Conservation (phyloP, 2,797 vertebrate genomes). For the Coendou prehensilis region DNA sequence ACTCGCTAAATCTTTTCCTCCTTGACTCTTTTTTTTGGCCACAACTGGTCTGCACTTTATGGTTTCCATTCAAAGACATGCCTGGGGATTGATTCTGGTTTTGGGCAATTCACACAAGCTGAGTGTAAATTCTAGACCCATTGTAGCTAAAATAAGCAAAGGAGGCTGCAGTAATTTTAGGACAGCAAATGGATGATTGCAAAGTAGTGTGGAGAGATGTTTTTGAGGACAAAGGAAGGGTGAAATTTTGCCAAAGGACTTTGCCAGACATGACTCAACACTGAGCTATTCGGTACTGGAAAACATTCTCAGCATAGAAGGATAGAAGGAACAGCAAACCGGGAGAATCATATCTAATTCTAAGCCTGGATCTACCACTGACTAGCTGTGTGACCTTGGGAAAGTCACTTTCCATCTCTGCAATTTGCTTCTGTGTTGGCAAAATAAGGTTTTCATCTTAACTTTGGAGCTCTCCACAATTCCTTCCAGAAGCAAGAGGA, state of each 20-base stretch:
- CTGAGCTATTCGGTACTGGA: neutral
- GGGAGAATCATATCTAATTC: neutral
- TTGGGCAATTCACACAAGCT: conserved; percentile 27
- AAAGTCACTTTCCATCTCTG: neutral
- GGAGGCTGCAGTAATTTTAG: conserved; percentile 67
- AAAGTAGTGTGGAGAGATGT: conserved; percentile 40
- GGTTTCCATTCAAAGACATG: conserved; percentile 21
- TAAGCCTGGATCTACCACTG: neutral
- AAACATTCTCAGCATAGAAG: neutral
- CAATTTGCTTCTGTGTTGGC: neutral
- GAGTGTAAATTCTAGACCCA: conserved; percentile 64
- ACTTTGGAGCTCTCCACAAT: neutral
- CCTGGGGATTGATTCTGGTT: conserved; percentile 44
- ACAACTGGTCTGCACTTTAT: conserved; percentile 4
- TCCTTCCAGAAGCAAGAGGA: neutral
- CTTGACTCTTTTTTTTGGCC: neutral
- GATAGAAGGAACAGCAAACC: neutral
- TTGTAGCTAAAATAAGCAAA: conserved; percentile 78
- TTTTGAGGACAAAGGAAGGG: conserved; percentile 75
- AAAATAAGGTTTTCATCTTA: neutral
- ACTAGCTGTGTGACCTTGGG: neutral
- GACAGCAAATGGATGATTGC: conserved; percentile 57
- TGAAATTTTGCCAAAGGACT: conserved; percentile 55
- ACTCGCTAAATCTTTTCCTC: conserved; percentile 62
- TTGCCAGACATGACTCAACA: conserved; percentile 55